Conservation (phyloP, 2,797 vertebrate genomes). For the Diplodus sargus region DNA sequence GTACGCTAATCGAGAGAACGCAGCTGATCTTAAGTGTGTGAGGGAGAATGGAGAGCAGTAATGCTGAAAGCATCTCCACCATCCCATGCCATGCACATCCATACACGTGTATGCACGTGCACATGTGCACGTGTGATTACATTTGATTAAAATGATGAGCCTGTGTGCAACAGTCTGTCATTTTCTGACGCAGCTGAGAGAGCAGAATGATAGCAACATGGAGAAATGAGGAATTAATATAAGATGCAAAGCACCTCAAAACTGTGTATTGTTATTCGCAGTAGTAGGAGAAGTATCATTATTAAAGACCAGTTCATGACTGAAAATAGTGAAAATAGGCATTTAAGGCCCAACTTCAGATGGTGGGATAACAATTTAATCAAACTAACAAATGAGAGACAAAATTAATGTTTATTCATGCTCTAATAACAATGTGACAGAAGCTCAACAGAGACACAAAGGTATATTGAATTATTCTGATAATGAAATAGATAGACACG, state of each 20-base stretch:
- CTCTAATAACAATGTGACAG: slow-evolving; percentile 8
- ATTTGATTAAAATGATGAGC: slow-evolving; percentile 29
- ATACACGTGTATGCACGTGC: background rate
- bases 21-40: slow-evolving; percentile 47
- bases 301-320: background rate
- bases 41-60: slow-evolving; percentile 26
- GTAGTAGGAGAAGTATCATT: too few species aligned
- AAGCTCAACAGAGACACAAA: slow-evolving; percentile 17
- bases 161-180: slow-evolving; percentile 31
- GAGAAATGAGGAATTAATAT: slow-evolving; percentile 4
- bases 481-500: slow-evolving; percentile 31
- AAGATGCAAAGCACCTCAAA: background rate
- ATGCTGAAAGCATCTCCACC: background rate
- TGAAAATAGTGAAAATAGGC: background rate
- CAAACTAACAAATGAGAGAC: slow-evolving; percentile 2
- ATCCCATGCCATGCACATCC: background rate
- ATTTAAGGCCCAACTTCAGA: background rate
- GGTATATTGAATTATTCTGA: slow-evolving; percentile 13
- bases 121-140: slow-evolving; percentile 12
- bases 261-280: background rate
- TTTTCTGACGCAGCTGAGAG: slow-evolving; percentile 16
- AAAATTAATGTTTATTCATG: background rate
- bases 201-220: background rate
- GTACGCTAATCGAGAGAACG: slow-evolving; percentile 10
- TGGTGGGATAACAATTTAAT: slow-evolving; percentile 10